phyloP scores from a whole-genome alignment of 2,113 vertebrate species.

The Myiopsitta monachus region DNA sequence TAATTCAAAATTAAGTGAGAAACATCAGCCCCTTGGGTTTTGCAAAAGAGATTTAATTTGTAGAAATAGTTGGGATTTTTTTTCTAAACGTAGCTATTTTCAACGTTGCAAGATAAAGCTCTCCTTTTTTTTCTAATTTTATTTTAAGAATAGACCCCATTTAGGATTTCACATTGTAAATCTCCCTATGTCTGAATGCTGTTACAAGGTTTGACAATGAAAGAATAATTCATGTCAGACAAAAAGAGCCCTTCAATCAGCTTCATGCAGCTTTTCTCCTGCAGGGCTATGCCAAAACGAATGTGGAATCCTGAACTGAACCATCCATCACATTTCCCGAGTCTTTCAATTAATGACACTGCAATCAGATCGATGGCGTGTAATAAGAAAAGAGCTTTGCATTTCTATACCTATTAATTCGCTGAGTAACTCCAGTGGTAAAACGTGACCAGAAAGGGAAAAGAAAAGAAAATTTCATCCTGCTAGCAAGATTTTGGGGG shows the following conservation, averaged over 20 bases:
- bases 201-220: slow-evolving; percentile 75
- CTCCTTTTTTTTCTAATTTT: slow-evolving; percentile 49
- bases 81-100: slow-evolving; percentile 45
- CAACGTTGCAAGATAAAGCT: slow-evolving; percentile 42
- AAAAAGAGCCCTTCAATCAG: slow-evolving; percentile 72
- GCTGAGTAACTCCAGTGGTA: slow-evolving; percentile 76
- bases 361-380: slow-evolving; percentile 81
- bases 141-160: slow-evolving; percentile 68
- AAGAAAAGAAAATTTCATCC: slow-evolving; percentile 62
- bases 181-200: slow-evolving; percentile 70
- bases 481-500: slow-evolving; percentile 28
- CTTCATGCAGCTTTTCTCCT: slow-evolving; percentile 70
- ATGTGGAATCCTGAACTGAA: slow-evolving; percentile 64
- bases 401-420: slow-evolving; percentile 84
- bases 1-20: slow-evolving; percentile 45
- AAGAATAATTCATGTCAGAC: slow-evolving; percentile 75
- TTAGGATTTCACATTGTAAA: slow-evolving; percentile 74
- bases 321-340: slow-evolving; percentile 74
- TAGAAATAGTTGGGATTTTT: slow-evolving; percentile 27
- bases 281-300: slow-evolving; percentile 69
- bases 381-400: slow-evolving; percentile 82
- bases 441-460: slow-evolving; percentile 78
- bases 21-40: slow-evolving; percentile 50
- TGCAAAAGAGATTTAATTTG: slow-evolving; percentile 56
- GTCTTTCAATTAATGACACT: slow-evolving; percentile 80